Percentiles rank a stretch among this genome's conserved stretches.
phyloP scores from a whole-genome alignment of 2,888 invertebrate genomes.

The Synanthedon tipuliformis region DNA sequence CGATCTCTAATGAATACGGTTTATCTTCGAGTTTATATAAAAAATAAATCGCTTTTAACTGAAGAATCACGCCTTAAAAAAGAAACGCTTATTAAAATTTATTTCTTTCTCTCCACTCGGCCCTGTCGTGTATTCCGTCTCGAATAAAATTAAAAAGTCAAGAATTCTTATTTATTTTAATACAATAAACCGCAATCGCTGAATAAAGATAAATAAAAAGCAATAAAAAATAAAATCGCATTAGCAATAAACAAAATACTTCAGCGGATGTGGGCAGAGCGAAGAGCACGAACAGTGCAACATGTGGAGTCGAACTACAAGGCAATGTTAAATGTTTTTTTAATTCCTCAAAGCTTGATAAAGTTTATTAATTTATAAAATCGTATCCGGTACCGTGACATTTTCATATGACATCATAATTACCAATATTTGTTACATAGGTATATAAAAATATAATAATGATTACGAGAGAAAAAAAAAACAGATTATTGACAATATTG shows the following conservation, averaged over 20 bases:
- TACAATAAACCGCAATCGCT: constrained; percentile 71
- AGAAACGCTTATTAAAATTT: constrained; percentile 71
- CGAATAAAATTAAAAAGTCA: constrained; percentile 70
- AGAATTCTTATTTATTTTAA: constrained; percentile 71
- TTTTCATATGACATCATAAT: too few species aligned
- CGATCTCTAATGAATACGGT: constrained; percentile 70
- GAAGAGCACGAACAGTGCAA: constrained; percentile 42
- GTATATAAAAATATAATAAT: too few species aligned
- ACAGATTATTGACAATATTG: too few species aligned
- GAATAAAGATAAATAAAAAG: constrained; percentile 71
- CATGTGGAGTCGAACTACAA: constrained; percentile 27
- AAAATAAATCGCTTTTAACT: constrained; percentile 70
- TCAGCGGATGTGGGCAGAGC: constrained; percentile 69
- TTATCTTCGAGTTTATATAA: constrained; percentile 68
- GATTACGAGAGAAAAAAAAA: too few species aligned
- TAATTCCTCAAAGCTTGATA: not conserved
- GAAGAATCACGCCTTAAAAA: constrained; percentile 71
- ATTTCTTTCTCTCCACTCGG: constrained; percentile 67
- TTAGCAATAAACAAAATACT: constrained; percentile 72
- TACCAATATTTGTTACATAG: too few species aligned
- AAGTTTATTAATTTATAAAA: not conserved
- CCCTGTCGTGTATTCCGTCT: constrained; percentile 65
- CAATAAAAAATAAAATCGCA: constrained; percentile 71
- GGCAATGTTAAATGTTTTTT: not conserved
- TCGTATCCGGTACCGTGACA: too few species aligned